These are phyloP conservation scores for Camponotus pennsylvanicus DNA, from an alignment of 1,140 invertebrate species.

Conservation along the genomic window DNA sequence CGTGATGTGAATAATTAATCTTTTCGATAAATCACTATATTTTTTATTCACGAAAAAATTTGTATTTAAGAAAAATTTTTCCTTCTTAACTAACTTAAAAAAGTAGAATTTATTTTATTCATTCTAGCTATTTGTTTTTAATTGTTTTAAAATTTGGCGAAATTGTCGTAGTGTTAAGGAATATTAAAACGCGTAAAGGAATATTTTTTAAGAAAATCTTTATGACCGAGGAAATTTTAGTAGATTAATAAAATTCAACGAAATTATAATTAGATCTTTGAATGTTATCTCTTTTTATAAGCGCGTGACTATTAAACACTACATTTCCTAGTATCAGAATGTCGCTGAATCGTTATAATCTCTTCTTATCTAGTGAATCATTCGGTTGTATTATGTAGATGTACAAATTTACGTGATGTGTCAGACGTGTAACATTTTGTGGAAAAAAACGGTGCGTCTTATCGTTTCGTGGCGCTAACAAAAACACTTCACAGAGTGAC, in stretches of 20 bases:
- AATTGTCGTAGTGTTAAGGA: neutral
- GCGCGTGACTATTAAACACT: neutral
- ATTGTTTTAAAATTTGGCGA: neutral
- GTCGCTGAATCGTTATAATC: neutral
- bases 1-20: neutral
- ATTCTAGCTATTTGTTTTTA: neutral
- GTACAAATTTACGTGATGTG: neutral
- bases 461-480: neutral
- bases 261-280: neutral
- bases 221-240: neutral
- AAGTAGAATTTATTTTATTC: neutral
- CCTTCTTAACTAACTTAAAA: neutral
- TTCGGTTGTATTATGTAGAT: neutral
- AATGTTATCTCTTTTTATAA: neutral
- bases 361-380: constrained; percentile 3
- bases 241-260: neutral
- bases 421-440: neutral
- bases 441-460: neutral
- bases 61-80: too few relatives aligned
- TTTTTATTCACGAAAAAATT: neutral
- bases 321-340: neutral
- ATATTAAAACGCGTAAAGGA: too few relatives aligned
- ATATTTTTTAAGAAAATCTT: neutral
- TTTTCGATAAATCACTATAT: neutral
- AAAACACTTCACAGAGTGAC: neutral